Percentiles rank a stretch among this genome's conserved stretches.
Evolutionary conservation across 1,140 invertebrate species (phyloP).

Genomic region (Brachionus plicatilis): DNA sequence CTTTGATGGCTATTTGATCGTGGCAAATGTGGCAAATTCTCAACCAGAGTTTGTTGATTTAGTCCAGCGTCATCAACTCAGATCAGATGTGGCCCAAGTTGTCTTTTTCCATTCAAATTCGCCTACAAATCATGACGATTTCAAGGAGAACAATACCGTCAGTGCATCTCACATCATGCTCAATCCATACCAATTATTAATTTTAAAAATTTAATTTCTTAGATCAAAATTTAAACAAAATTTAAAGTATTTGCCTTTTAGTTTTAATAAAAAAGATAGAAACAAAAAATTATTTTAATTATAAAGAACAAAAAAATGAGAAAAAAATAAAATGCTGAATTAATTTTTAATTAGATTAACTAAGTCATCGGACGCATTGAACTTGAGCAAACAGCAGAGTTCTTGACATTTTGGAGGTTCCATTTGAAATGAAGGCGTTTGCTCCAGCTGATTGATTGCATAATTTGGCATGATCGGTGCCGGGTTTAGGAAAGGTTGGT

Average conservation of each 20-base stretch:
- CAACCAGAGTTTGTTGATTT: not conserved
- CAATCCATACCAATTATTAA: not conserved
- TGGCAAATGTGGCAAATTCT: not conserved
- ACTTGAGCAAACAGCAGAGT: constrained; percentile 3
- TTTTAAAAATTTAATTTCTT: not conserved
- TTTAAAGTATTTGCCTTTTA: not conserved
- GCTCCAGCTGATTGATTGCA: not conserved
- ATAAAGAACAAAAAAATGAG: not conserved
- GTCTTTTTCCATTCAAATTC: not conserved
- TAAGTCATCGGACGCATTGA: not conserved
- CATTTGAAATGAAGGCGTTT: not conserved
- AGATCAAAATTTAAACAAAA: too few relatives aligned
- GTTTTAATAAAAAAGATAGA: not conserved
- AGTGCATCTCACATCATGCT: not conserved
- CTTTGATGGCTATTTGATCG: constrained; percentile 13
- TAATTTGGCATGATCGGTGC: not conserved
- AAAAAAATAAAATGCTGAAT: not conserved
- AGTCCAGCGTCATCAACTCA: not conserved
- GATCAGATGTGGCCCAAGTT: not conserved
- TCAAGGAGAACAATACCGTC: not conserved
- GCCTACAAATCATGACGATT: not conserved
- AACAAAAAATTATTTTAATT: constrained; percentile 12
- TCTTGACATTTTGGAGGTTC: constrained; percentile 24
- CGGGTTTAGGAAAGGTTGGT: not conserved
- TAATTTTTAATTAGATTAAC: not conserved